Percentiles rank a stretch among this genome's conserved stretches.
phyloP scores from a whole-genome alignment of 2,797 vertebrate species.

The Austrolebias charrua region DNA sequence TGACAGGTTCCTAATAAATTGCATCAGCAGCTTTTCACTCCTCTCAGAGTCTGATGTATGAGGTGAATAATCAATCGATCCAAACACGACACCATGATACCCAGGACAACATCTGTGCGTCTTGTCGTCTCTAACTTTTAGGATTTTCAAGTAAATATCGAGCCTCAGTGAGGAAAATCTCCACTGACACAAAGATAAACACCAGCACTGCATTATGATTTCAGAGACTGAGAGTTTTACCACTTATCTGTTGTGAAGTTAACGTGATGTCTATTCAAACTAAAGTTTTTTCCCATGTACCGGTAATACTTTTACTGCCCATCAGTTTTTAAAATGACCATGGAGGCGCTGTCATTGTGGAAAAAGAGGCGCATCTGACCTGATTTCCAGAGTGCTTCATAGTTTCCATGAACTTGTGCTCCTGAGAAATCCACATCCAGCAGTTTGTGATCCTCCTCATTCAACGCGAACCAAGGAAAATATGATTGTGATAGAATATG shows the following conservation, averaged over 20 bases:
- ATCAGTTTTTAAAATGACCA: slow-evolving; percentile 25
- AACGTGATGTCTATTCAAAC: neutral
- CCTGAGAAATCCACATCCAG: slow-evolving; percentile 63
- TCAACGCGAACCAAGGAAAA: slow-evolving; percentile 46
- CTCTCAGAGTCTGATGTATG: too few relatives aligned
- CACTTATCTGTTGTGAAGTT: slow-evolving; percentile 4
- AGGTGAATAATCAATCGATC: too few relatives aligned
- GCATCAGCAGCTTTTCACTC: too few relatives aligned
- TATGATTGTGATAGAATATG: slow-evolving; percentile 17
- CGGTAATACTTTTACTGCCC: slow-evolving; percentile 12
- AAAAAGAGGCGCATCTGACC: slow-evolving; percentile 58
- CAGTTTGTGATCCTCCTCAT: slow-evolving; percentile 57
- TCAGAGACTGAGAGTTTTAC: neutral
- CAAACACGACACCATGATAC: neutral
- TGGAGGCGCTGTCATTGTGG: slow-evolving; percentile 27
- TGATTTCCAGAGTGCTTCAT: slow-evolving; percentile 68
- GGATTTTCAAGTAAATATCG: neutral
- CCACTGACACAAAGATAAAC: slow-evolving; percentile 10
- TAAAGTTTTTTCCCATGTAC: neutral
- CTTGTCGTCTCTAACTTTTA: neutral
- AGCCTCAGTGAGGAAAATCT: slow-evolving; percentile 12
- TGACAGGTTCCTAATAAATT: too few relatives aligned
- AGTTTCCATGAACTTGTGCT: slow-evolving; percentile 72
- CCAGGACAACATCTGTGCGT: neutral
- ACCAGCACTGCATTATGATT: neutral